Base-by-base conservation (phyloP, 2,113 vertebrate species). In the Ovis canadensis region DNA sequence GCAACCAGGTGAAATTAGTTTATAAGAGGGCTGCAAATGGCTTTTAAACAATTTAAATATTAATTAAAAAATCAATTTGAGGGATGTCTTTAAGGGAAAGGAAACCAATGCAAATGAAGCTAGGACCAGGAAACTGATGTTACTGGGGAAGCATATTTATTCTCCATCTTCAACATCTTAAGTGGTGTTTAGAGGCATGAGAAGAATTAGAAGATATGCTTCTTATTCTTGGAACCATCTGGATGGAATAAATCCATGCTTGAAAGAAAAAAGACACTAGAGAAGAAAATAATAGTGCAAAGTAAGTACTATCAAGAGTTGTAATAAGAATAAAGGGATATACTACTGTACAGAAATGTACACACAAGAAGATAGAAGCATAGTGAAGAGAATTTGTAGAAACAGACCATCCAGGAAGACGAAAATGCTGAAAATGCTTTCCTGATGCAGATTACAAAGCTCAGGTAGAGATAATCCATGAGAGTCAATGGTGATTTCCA, bases 211-310 rank as follows among this genome's bases (percentile, higher is more conserved):
- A 77, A 96, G 62, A 90, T 93, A 81, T 50, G 31, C 31, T 45
- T 74, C 71, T 91, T 90, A 74, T 94, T 97, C 96, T 80, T 98
- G 59, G 88, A 94, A 97, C 77, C 86, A 97, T 87, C 82, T 88
- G 71, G 48, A 84, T 97, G 88, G 96, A 96, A 97, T 96, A 97
- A 98, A 97, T 94, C 90, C 50, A 80, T 55, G 62, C 92, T 96
- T 97, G 89, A 93, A 95, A 94, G 67, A 12, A 89, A 88, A 91
- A 43, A 62, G 36, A 50, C 40, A 92, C 59, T 71, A 52, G 77
- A 95, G 52, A 95, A 95, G 81, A 96, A 50, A 97, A 93, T 45
- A 91, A 86, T 52, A 95, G 29, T 94, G 60, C 77, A 78, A 92
- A 88, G 64, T 95, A 60, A 15, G 14, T 40, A 50, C 74, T 88